phyloP scores from a whole-genome alignment of 2,797 vertebrate species.

The Xyrichtys novacula region DNA sequence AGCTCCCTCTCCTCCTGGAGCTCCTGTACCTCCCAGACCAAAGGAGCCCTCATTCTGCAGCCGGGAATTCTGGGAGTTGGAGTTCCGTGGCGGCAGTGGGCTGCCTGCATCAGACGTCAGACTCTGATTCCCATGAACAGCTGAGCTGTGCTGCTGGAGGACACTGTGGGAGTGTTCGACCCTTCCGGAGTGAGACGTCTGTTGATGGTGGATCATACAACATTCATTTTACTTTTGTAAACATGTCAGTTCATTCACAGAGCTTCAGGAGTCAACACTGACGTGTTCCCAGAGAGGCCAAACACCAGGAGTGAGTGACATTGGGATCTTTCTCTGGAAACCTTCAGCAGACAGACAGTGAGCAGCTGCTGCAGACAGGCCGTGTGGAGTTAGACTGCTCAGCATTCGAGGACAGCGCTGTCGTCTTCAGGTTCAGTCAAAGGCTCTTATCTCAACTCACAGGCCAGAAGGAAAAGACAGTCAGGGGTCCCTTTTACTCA shows the following conservation, averaged over 20 bases:
- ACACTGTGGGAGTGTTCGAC: constrained; percentile 88
- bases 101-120: constrained; percentile 84
- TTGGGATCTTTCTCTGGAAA: constrained; percentile 6
- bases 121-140: constrained; percentile 81
- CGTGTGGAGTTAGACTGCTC: constrained; percentile 1
- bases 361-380: constrained; percentile 72
- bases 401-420: constrained; percentile 25
- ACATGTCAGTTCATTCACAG: neutral
- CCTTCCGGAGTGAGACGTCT: constrained; percentile 86
- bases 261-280: neutral
- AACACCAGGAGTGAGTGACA: constrained; percentile 54
- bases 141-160: constrained; percentile 81
- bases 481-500: neutral
- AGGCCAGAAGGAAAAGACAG: constrained; percentile 69
- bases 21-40: constrained; percentile 71
- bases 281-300: constrained; percentile 3
- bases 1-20: constrained; percentile 83
- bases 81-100: constrained; percentile 87
- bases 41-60: constrained; percentile 81
- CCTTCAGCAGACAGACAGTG: constrained; percentile 17
- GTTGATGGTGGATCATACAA: neutral
- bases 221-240: neutral
- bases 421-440: constrained; percentile 56
- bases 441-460: constrained; percentile 49
- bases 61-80: constrained; percentile 79